Percentiles rank a stretch among this genome's conserved stretches.
Evolutionary conservation across 2,113 vertebrate genomes (phyloP).

Genomic region (Pontoporia blainvillei): DNA sequence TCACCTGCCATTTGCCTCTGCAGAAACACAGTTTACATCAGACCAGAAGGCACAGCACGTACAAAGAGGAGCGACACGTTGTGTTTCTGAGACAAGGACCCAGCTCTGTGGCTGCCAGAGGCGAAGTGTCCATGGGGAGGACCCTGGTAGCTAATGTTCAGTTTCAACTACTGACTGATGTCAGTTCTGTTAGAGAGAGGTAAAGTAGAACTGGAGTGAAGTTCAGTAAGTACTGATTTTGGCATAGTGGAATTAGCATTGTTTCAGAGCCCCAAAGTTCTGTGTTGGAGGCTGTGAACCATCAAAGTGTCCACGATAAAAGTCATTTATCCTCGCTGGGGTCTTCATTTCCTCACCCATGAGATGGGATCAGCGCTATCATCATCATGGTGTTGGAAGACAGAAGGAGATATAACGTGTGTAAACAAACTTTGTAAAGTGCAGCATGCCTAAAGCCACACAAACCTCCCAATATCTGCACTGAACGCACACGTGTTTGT

Average conservation of each 20-base stretch:
- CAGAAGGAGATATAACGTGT: background rate
- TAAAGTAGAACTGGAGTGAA: background rate
- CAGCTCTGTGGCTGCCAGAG: conserved; percentile 14
- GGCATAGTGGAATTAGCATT: background rate
- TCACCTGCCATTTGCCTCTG: conserved; percentile 33
- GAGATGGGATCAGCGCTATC: background rate
- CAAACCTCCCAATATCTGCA: background rate
- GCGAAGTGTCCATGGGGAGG: background rate
- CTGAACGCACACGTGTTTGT: background rate
- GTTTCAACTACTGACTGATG: background rate
- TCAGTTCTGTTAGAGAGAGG: background rate
- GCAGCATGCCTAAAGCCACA: background rate
- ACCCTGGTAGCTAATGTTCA: background rate
- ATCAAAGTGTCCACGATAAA: background rate
- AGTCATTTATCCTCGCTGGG: background rate
- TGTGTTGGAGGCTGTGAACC: background rate
- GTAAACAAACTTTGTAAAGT: background rate
- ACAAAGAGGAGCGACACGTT: conserved; percentile 33
- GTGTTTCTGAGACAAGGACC: conserved; percentile 10
- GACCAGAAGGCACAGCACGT: background rate
- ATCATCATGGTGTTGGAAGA: background rate
- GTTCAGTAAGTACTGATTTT: background rate
- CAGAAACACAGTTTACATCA: conserved; percentile 22
- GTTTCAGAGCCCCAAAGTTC: background rate
- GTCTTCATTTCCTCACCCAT: background rate